Percentiles rank a stretch among this genome's conserved stretches.
These are phyloP conservation scores for Aphelenchoides fujianensis DNA, from an alignment of 1,140 invertebrate genomes.

Conservation along the genomic window DNA sequence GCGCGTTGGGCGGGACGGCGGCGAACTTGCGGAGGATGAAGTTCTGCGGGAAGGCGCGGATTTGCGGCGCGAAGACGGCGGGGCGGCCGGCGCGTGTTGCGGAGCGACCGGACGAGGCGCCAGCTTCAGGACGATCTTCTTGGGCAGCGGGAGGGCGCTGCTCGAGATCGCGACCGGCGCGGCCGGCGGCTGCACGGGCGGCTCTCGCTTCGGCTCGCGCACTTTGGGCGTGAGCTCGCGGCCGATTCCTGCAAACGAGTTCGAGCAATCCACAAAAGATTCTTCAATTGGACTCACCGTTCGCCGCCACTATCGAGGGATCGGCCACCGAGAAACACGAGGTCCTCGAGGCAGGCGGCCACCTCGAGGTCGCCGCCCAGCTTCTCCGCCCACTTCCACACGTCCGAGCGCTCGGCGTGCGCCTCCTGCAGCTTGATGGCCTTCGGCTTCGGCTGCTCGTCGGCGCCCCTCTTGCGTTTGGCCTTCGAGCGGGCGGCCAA, in stretches of 20 bases:
- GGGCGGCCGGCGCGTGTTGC: too few relatives aligned
- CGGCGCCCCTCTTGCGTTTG: background rate
- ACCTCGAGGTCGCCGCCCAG: background rate
- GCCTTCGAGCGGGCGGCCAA: background rate
- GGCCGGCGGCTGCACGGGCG: too few relatives aligned
- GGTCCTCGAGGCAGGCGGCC: background rate
- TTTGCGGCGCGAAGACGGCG: too few relatives aligned
- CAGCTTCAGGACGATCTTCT: too few relatives aligned
- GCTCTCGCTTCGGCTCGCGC: too few relatives aligned
- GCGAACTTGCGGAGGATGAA: too few relatives aligned
- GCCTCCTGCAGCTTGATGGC: background rate
- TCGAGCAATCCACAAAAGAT: background rate
- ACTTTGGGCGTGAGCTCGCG: too few relatives aligned
- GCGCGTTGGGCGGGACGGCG: too few relatives aligned
- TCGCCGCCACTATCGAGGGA: background rate
- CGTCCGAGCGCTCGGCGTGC: background rate
- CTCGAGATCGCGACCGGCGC: too few relatives aligned
- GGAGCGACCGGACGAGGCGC: too few relatives aligned
- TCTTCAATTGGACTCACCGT: background rate
- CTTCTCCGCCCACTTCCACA: background rate
- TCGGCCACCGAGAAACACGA: background rate
- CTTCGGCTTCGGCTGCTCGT: background rate
- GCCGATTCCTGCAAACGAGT: conserved; percentile 14
- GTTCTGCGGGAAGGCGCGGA: too few relatives aligned
- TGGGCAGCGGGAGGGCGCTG: too few relatives aligned